Conservation (phyloP, 1,140 invertebrate genomes). For the Hyles vespertilio region DNA sequence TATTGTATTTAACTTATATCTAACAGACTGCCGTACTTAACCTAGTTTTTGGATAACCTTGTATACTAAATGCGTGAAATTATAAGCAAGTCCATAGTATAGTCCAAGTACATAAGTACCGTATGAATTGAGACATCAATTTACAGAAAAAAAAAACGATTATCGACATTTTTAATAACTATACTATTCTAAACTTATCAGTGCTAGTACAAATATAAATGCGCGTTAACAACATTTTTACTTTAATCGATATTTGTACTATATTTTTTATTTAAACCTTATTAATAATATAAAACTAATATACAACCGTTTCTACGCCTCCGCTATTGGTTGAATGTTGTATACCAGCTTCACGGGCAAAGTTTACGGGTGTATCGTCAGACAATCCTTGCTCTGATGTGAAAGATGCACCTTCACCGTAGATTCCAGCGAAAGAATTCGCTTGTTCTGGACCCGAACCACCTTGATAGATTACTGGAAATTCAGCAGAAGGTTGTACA, state of each 20-base stretch:
- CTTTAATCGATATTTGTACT: no score
- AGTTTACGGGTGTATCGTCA: constrained; percentile 47
- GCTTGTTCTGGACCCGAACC: constrained; percentile 22
- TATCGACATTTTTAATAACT: no score
- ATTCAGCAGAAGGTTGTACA: constrained; percentile 27
- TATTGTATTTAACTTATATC: no score
- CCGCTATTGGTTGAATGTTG: constrained; percentile 48
- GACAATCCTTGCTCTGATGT: constrained; percentile 28
- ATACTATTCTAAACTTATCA: background rate
- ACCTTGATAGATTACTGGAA: constrained; percentile 21
- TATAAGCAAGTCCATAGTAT: no score
- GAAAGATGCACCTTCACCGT: constrained; percentile 28
- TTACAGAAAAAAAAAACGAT: no score
- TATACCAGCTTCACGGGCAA: constrained; percentile 48
- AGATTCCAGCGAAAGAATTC: constrained; percentile 39
- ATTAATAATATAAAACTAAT: constrained; percentile 15
- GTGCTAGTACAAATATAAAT: background rate
- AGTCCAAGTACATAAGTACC: no score
- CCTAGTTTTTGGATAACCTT: no score
- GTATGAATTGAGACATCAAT: no score
- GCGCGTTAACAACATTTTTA: background rate
- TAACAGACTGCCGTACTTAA: no score
- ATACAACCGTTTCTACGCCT: constrained; percentile 42
- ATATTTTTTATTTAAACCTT: background rate
- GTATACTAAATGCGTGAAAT: no score